phyloP scores from a whole-genome alignment of 1,140 invertebrate species.

The Platyscapa corneri region DNA sequence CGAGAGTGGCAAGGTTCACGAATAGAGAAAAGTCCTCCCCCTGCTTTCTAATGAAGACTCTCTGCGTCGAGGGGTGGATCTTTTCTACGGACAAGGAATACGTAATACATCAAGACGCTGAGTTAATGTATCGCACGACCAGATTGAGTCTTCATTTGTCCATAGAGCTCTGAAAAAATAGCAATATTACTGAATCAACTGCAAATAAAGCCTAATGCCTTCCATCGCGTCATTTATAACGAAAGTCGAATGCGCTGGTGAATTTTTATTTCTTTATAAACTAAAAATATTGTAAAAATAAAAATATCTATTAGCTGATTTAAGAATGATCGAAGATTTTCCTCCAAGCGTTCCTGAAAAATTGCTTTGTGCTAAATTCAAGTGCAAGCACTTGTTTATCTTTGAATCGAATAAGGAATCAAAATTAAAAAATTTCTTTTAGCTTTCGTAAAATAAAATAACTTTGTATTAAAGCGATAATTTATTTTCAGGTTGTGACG shows the following conservation, averaged over 20 bases:
- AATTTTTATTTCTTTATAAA: no score
- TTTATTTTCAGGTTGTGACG: slow-evolving; percentile 64
- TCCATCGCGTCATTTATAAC: not conserved
- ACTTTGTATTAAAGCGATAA: not conserved
- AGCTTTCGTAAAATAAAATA: not conserved
- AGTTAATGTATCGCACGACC: not conserved
- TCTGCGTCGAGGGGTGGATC: slow-evolving; percentile 73
- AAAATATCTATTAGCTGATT: no score
- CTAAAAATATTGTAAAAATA: no score
- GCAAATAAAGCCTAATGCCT: not conserved
- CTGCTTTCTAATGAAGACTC: slow-evolving; percentile 74
- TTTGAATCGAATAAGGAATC: not conserved
- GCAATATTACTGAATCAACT: not conserved
- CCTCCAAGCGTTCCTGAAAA: no score
- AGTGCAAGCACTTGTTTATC: no score
- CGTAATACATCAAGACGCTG: slow-evolving; percentile 63
- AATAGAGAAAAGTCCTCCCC: slow-evolving; percentile 64
- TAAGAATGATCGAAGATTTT: no score
- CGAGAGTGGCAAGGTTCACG: slow-evolving; percentile 63
- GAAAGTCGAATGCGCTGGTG: no score
- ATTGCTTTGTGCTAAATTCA: no score
- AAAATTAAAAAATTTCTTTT: not conserved
- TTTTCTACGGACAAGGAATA: slow-evolving; percentile 69
- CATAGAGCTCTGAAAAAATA: not conserved
- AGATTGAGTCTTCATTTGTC: slow-evolving; percentile 45